These are phyloP conservation scores for Halyomorpha halys DNA, from an alignment of 1,140 invertebrate species.

Conservation along the genomic window DNA sequence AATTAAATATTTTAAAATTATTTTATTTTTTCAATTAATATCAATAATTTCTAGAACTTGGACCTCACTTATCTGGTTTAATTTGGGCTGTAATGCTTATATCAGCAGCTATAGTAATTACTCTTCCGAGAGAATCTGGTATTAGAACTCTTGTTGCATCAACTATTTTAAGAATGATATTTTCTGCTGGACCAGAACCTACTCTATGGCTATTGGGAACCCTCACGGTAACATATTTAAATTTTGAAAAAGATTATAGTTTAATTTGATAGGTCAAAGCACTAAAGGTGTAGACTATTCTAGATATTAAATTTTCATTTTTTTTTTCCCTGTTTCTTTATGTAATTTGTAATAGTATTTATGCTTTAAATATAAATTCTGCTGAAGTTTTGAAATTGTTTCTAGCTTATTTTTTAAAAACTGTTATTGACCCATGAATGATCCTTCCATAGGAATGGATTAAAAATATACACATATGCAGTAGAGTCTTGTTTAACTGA, in stretches of 20 bases:
- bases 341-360: no score
- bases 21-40: not conserved
- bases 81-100: slow-evolving; percentile 76
- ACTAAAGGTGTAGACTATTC: no score
- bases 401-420: no score
- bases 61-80: slow-evolving; percentile 67
- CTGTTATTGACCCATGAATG: no score
- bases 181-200: slow-evolving; percentile 81
- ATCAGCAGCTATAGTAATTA: slow-evolving; percentile 66
- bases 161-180: slow-evolving; percentile 76
- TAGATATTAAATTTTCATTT: no score
- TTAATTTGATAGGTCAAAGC: not conserved
- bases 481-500: no score
- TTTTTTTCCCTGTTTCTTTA: no score
- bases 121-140: slow-evolving; percentile 63
- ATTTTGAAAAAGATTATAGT: not conserved
- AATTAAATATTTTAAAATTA: not conserved
- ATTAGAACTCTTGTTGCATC: slow-evolving; percentile 69
- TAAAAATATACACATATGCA: no score
- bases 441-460: no score
- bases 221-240: slow-evolving; percentile 52
- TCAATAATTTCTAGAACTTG: slow-evolving; percentile 50
- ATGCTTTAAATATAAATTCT: no score
- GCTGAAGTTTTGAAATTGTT: no score
- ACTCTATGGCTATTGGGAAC: slow-evolving; percentile 76